Evolutionary conservation across 2,113 vertebrate species (phyloP).

Genomic region (Megaceryle maxima): DNA sequence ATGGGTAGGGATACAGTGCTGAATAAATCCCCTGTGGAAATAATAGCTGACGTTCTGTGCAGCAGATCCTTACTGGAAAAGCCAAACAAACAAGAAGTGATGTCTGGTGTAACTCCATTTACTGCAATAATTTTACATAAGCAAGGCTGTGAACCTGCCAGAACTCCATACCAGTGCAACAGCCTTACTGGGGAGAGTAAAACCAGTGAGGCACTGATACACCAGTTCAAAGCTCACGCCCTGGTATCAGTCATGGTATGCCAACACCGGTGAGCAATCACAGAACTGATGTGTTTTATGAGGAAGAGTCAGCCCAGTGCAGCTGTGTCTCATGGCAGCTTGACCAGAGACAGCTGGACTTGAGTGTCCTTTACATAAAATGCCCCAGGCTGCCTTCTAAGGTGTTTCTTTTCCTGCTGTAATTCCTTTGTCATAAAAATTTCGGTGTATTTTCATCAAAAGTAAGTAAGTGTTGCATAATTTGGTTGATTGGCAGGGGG

Average conservation of each 20-base stretch:
- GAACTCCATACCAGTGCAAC: background rate
- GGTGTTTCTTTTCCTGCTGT: background rate
- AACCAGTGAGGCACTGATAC: background rate
- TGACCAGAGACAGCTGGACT: background rate
- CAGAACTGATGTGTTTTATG: background rate
- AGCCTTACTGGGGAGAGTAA: background rate
- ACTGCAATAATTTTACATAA: background rate
- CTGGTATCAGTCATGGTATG: background rate
- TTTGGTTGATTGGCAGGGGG: background rate
- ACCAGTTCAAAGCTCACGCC: background rate
- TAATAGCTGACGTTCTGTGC: background rate
- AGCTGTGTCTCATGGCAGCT: rapidly evolving
- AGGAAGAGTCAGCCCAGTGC: rapidly evolving
- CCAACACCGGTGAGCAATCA: rapidly evolving
- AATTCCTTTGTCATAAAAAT: background rate
- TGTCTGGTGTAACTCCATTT: background rate
- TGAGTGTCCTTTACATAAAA: background rate
- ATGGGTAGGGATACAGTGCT: background rate
- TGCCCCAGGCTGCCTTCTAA: background rate
- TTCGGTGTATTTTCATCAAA: background rate
- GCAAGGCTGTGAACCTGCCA: background rate
- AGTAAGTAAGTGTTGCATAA: background rate
- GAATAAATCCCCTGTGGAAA: background rate
- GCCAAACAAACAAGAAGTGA: background rate
- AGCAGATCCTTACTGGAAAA: background rate